Percentiles rank a stretch among this genome's conserved stretches.
These are phyloP conservation scores for Tipula helvola DNA, from an alignment of 2,888 invertebrate species.

Conservation along the genomic window DNA sequence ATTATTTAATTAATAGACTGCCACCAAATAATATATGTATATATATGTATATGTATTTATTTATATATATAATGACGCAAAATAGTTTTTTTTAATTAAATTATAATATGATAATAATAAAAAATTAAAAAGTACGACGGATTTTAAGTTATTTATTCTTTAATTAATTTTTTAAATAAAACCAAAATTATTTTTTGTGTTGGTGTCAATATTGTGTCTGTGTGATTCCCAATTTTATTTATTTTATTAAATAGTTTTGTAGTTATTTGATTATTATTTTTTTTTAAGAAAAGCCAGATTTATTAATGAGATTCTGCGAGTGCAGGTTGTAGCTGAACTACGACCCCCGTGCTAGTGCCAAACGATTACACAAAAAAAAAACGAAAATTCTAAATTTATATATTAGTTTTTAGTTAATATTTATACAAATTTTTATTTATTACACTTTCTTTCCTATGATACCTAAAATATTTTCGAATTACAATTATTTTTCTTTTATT, in stretches of 20 bases:
- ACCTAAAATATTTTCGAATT: not conserved
- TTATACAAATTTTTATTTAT: not conserved
- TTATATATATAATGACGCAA: not conserved
- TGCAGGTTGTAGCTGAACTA: not conserved
- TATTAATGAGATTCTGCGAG: not conserved
- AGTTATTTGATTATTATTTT: not conserved
- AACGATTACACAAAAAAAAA: not conserved
- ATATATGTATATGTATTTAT: not conserved
- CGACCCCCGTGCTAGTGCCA: not conserved
- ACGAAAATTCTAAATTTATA: not conserved
- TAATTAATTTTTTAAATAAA: not conserved
- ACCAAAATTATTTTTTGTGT: not conserved
- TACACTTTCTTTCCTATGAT: not conserved
- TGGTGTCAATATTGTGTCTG: not conserved
- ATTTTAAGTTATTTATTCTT: not conserved
- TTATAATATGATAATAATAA: not conserved
- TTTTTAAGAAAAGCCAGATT: not conserved
- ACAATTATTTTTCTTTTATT: not conserved
- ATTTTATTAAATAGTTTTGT: not conserved
- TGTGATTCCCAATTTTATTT: not conserved
- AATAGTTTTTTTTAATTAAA: not conserved
- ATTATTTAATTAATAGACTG: not conserved
- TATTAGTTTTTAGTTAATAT: not conserved
- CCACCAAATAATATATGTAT: not conserved
- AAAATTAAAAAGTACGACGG: not conserved